These are phyloP conservation scores for Oreohelix idahoensis DNA, from an alignment of 1,140 invertebrate genomes.

Conservation along the genomic window DNA sequence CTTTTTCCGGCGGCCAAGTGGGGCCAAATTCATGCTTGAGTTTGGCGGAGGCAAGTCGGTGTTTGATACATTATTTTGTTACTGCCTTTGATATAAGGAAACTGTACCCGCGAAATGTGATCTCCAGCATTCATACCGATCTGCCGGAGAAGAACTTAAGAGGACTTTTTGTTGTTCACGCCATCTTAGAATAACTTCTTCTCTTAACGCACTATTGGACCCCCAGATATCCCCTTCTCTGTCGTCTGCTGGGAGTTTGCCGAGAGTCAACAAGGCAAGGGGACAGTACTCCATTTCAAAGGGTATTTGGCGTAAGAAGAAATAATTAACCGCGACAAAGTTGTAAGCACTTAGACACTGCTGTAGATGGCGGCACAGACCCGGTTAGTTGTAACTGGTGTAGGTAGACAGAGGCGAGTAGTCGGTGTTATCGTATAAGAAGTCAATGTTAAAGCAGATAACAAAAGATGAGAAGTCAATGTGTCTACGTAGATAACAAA, in stretches of 20 bases:
- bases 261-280: not conserved
- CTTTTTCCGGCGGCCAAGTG: too few relatives aligned
- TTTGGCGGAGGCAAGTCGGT: not conserved
- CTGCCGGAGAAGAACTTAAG: not conserved
- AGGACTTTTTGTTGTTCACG: slow-evolving; percentile 2
- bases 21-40: not conserved
- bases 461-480: too few relatives aligned
- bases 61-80: slow-evolving; percentile 10
- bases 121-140: not conserved
- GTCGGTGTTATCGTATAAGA: too few relatives aligned
- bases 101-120: not conserved
- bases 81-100: slow-evolving; percentile 4
- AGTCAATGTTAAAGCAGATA: too few relatives aligned
- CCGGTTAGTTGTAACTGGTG: too few relatives aligned
- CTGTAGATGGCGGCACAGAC: not conserved
- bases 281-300: not conserved
- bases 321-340: not conserved
- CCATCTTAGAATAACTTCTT: not conserved
- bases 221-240: not conserved
- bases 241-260: not conserved
- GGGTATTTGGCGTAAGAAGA: not conserved
- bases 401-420: too few relatives aligned
- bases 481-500: too few relatives aligned
- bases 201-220: not conserved
- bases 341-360: not conserved